Evolutionary conservation across 2,113 vertebrate genomes (phyloP), one percentile per base, ranked within the genome.

Genomic region (Ceyx melanurus): DNA sequence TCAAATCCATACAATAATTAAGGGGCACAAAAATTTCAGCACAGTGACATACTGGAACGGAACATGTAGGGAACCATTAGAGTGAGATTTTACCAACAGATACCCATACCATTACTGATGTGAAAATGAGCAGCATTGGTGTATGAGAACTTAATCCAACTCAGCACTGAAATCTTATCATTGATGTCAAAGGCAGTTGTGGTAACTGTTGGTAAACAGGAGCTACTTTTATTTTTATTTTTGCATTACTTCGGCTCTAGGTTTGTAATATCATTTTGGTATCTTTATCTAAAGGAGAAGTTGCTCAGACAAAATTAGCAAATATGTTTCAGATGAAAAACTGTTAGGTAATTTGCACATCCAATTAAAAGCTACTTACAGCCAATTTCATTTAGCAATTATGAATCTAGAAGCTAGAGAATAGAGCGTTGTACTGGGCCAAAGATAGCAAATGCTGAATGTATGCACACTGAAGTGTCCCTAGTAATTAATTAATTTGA

Each of bases 1-100:
- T 92, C 66, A 96, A 94, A 96, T 92, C 90, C 92, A 90, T 94
- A 95, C 88, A 94, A 95, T 75, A 88, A 68, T 79, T 78, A 75
- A 12, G n/a, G 73, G 58, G 61, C 40, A 90, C 23, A 70, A 76
- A 40, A 56, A 8, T 86, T 65, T 66, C 81, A 80, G n/a, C 1
- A 0, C 16, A 57, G 15, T 68, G 87, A 68, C 21, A 81, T 72
- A 80, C 20, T 89, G 83, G 28, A 83, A 92, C 66, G 46, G 15
- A 86, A 15, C 29, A 8, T 73, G 21, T 45, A 57, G 37, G 57
- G 29, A 54, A 70, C 10, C 10, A 11, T 45, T 65, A 67, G 40
- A 71, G 14, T 14, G 33, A 58, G 23, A 35, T 84, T 90, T 93
- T 92, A 91, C 66, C 92, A 95, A 84, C 85, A 94, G 66, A 72